phyloP scores from a whole-genome alignment of 1,140 invertebrate species.

The Drosophila pectinifera region DNA sequence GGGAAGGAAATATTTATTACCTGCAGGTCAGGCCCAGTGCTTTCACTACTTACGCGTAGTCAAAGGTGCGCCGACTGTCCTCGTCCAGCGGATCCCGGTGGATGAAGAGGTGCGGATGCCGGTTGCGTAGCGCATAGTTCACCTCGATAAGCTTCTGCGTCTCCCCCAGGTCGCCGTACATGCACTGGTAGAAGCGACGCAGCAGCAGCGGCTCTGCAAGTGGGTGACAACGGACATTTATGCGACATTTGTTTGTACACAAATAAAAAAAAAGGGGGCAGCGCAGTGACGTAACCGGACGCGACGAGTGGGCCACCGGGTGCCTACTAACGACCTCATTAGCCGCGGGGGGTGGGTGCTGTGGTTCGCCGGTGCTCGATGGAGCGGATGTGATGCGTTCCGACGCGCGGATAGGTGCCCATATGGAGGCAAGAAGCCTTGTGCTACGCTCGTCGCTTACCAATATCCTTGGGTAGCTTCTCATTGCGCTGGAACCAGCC shows the following conservation, averaged over 20 bases:
- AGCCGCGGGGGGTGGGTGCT: slow-evolving; percentile 13
- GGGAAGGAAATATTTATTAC: not conserved
- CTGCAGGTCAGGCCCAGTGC: not conserved
- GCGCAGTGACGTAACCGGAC: slow-evolving; percentile 55
- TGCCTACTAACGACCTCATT: slow-evolving; percentile 75
- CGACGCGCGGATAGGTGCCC: not conserved
- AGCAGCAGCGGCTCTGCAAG: slow-evolving; percentile 69
- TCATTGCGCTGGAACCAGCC: slow-evolving; percentile 73
- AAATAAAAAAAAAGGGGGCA: not conserved
- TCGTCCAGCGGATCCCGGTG: slow-evolving; percentile 87
- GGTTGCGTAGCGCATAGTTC: slow-evolving; percentile 88
- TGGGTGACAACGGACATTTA: slow-evolving; percentile 2
- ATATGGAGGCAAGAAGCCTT: not conserved
- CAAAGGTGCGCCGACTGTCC: slow-evolving; percentile 73
- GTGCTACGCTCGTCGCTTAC: slow-evolving; percentile 41
- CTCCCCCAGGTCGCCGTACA: slow-evolving; percentile 86
- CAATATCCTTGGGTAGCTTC: slow-evolving; percentile 77
- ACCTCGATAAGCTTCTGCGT: slow-evolving; percentile 88
- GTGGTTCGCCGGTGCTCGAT: slow-evolving; percentile 8
- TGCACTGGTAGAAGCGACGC: slow-evolving; percentile 85
- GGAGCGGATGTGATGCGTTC: slow-evolving; percentile 18
- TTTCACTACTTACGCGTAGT: slow-evolving; percentile 68
- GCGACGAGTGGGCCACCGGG: slow-evolving; percentile 17
- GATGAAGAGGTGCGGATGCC: slow-evolving; percentile 88
- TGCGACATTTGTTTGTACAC: slow-evolving; percentile 23